Base-by-base conservation (phyloP, 2,888 invertebrate genomes). In the Choreutis nemorana region DNA sequence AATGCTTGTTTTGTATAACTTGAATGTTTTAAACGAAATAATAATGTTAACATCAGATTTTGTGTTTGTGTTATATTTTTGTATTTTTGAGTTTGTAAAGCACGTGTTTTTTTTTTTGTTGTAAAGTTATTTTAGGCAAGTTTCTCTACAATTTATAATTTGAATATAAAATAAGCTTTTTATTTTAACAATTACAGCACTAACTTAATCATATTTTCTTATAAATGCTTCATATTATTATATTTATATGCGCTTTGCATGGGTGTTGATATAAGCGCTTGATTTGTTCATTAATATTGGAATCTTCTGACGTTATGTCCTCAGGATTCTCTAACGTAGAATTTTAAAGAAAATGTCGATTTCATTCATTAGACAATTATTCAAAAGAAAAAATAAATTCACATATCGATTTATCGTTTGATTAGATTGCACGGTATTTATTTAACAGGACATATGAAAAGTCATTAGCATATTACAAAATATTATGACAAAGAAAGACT, bases 301-400 rank as follows among this genome's bases (percentile, higher is more conserved):
- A 66, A 65, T 70, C 64, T 39, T 57, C n/a, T 72, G 73, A 66
- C 56, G 42, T 71, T 75, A 70, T 73, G 72, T 57, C 67, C 72
- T 61, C 68, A 65, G 37, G 59, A 41, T 65, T 73, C 72, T 70
- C 71, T n/a, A n/a, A n/a, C n/a, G n/a, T n/a, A n/a, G n/a, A n/a
- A n/a, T n/a, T n/a, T n/a, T n/a, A n/a, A n/a, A n/a, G n/a, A n/a
- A n/a, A n/a, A n/a, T n/a, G n/a, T n/a, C n/a, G n/a, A n/a, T n/a
- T n/a, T n/a, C n/a, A n/a, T n/a, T n/a, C n/a, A n/a, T n/a, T n/a
- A n/a, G n/a, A n/a, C n/a, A n/a, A n/a, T n/a, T n/a, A n/a, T n/a
- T n/a, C n/a, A n/a, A n/a, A n/a, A n/a, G n/a, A n/a, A n/a, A n/a
- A n/a, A n/a, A n/a, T n/a, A n/a, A n/a, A n/a, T n/a, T n/a, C n/a